Conservation (phyloP, 2,113 vertebrate genomes). For the Larimichthys crocea region DNA sequence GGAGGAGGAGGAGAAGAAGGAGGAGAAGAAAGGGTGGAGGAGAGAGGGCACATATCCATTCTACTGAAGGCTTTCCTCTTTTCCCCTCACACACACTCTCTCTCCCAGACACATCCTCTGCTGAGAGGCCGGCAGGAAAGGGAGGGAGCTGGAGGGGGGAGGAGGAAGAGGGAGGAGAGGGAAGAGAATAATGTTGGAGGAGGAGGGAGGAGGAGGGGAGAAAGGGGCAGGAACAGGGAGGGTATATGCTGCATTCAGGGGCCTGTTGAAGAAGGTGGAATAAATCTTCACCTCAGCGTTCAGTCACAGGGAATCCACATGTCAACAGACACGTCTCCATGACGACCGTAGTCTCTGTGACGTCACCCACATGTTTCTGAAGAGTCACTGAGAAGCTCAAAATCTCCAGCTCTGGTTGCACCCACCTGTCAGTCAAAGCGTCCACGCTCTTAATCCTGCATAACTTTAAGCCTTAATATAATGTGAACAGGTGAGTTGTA, state of each 20-base stretch:
- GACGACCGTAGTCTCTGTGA: background rate
- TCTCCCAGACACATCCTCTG: conserved; percentile 82
- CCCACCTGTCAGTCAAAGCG: no score
- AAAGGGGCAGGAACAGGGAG: conserved; percentile 41
- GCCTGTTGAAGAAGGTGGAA: conserved; percentile 16
- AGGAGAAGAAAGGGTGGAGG: conserved; percentile 61
- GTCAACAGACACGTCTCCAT: background rate
- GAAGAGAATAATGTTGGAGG: conserved; percentile 31
- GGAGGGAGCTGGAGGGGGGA: conserved; percentile 47
- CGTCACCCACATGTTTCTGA: no score
- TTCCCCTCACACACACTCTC: conserved; percentile 64
- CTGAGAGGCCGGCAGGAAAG: conserved; percentile 83
- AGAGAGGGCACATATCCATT: conserved; percentile 75
- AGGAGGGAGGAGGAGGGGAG: conserved; percentile 8
- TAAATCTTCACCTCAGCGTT: conserved; percentile 7
- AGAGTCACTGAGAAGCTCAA: no score
- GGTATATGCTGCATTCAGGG: conserved; percentile 60
- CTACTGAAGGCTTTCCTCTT: conserved; percentile 77
- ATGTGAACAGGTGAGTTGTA: no score
- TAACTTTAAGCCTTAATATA: no score
- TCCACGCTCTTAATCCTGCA: no score
- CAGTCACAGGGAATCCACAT: background rate
- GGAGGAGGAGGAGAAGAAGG: conserved; percentile 39
- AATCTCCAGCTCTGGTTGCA: no score
- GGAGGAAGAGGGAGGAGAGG: conserved; percentile 51